Conservation (phyloP, 2,797 vertebrate genomes). For the Sylvilagus floridanus region DNA sequence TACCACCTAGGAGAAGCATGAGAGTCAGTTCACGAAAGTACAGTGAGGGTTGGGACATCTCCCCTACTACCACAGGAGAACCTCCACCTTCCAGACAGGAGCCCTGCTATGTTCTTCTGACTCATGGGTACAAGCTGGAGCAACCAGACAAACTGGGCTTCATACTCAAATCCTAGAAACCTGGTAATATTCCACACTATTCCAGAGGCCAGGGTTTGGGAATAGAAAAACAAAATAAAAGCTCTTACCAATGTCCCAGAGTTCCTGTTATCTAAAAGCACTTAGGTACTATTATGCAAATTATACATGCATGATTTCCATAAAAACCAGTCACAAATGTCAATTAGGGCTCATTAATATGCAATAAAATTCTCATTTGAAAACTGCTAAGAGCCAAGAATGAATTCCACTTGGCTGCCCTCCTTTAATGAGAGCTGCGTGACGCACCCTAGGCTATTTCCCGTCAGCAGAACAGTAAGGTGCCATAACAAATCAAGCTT, state of each 20-base stretch:
- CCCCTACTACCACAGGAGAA: neutral
- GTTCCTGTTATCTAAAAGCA: slow-evolving; percentile 46
- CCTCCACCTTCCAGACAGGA: slow-evolving; percentile 14
- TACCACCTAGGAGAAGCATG: neutral
- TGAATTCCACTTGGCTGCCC: slow-evolving; percentile 81
- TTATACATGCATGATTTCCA: neutral
- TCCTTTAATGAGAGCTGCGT: slow-evolving; percentile 64
- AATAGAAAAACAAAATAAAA: slow-evolving; percentile 27
- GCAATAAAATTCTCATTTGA: slow-evolving; percentile 81
- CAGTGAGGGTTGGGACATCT: neutral
- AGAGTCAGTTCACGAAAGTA: neutral
- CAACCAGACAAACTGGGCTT: neutral
- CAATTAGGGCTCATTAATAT: slow-evolving; percentile 85
- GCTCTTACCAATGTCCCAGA: slow-evolving; percentile 49
- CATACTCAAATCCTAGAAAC: neutral
- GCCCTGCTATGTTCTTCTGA: neutral
- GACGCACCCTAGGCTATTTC: slow-evolving; percentile 35
- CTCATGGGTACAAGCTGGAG: neutral
- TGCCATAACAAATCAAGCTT: slow-evolving; percentile 33
- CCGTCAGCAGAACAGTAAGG: slow-evolving; percentile 40
- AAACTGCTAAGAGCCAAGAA: slow-evolving; percentile 67
- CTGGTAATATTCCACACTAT: slow-evolving; percentile 48
- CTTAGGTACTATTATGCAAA: slow-evolving; percentile 71
- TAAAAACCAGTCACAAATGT: slow-evolving; percentile 75
- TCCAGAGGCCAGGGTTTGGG: neutral